Base-by-base conservation (phyloP, 1,140 invertebrate species). In the Sminthurides bifidus region DNA sequence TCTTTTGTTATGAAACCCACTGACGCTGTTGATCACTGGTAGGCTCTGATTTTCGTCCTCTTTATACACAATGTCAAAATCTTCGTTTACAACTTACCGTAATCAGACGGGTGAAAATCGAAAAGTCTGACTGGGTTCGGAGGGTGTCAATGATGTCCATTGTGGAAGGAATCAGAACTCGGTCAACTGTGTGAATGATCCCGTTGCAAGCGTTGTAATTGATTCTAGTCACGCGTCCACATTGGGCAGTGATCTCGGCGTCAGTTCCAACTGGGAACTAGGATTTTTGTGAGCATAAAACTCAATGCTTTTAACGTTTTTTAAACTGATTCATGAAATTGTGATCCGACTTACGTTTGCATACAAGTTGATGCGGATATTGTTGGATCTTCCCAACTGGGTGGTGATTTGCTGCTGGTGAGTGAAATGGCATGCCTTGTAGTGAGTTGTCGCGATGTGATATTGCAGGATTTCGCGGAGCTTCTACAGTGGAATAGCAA, bases 171-270 rank as follows among this genome's bases (percentile, higher is more conserved):
- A 72, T 58, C 21, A 81, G 65, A 15, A 79, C 64, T 53, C 72
- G 72, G 61, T 79, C 77, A 8, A 81, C 70, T 62, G 77, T 73
- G 59, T 81, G 78, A 19, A 81, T 71, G 2, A 77, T 72, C 2
- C 77, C 78, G 12, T 77, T 77, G 58, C 79, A 81, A 24, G 76
- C 77, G 56, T 77, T 69, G 53, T 77, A 75, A 64, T 83, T 80
- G 24, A 76, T 70, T 49, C 74, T 72, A 1, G 74, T 72, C 0
- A 84, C 60, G 30, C 72, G 68, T 14, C 79, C 78, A 66, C 82
- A 84, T 65, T 82, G 80, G 0, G 78, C 78, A 3, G 79, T 81
- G 31, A 74, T 71, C 23, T 70, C 61, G 54, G 75, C 75, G 58
- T 76, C 70, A 14, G 74, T 66, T 54, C 73, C 73, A 12, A 78